Conservation (phyloP, 2,113 vertebrate species). For the Nothoprocta pentlandii region DNA sequence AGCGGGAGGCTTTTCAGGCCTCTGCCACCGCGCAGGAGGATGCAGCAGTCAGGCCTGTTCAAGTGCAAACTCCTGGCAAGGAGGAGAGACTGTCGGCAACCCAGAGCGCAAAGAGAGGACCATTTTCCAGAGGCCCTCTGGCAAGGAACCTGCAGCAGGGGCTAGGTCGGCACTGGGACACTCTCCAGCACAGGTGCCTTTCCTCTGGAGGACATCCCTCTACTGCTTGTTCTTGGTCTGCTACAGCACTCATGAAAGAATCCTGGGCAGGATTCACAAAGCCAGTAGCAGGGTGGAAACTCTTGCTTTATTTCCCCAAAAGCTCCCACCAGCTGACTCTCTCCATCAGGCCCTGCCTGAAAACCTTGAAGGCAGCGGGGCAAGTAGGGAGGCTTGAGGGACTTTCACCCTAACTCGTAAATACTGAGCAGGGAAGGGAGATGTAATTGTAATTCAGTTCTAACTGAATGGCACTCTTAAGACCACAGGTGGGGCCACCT, state of each 20-base stretch:
- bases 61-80: not conserved
- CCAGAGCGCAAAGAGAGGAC: no score
- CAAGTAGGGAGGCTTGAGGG: no score
- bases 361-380: no score
- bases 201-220: not conserved
- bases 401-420: no score
- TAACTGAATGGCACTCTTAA: no score
- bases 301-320: not conserved
- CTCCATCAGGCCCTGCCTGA: not conserved
- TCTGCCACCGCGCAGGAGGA: not conserved
- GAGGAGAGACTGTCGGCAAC: not conserved
- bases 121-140: no score
- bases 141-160: no score
- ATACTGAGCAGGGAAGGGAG: not conserved
- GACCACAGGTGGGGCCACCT: no score
- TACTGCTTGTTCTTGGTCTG: no score
- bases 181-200: not conserved
- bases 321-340: not conserved
- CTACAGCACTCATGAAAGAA: not conserved
- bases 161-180: no score
- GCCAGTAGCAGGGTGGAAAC: not conserved
- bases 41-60: not conserved
- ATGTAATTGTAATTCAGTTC: no score
- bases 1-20: no score
- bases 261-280: not conserved